Conservation (phyloP, 2,797 vertebrate genomes). For the Acrossocheilus wenchowensis region DNA sequence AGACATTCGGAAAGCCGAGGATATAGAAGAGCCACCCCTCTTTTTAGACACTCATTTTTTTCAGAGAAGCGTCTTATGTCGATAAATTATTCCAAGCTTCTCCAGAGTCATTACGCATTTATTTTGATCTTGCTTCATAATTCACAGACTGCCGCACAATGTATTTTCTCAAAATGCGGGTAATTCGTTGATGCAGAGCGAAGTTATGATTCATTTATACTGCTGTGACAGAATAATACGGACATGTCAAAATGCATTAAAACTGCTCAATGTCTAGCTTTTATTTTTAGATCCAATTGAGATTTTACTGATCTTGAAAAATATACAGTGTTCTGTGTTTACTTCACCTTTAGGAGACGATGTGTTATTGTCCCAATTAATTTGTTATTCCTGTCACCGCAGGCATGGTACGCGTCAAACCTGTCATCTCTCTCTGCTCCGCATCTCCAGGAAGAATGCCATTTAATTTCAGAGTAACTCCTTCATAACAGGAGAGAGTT, state of each 20-base stretch:
- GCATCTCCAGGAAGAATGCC: constrained; percentile 80
- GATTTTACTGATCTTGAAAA: constrained; percentile 99
- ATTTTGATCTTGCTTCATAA: constrained; percentile 97
- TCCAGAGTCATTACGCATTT: constrained; percentile 90
- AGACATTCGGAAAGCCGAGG: constrained; percentile 73
- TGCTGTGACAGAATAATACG: constrained; percentile 99
- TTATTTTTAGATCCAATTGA: constrained; percentile 99
- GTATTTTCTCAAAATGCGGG: constrained; percentile 98
- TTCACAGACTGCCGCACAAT: constrained; percentile 93
- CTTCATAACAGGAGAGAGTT: constrained; percentile 79
- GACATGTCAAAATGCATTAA: constrained; percentile 99
- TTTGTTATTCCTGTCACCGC: constrained; percentile 99
- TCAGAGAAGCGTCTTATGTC: constrained; percentile 76
- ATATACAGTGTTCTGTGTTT: constrained; percentile 99
- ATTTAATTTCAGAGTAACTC: constrained; percentile 89
- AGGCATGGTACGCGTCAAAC: constrained; percentile 95
- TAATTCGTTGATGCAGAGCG: constrained; percentile 95
- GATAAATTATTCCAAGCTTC: constrained; percentile 92
- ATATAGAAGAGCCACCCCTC: constrained; percentile 67
- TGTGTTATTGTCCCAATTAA: constrained; percentile 99
- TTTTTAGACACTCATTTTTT: constrained; percentile 72
- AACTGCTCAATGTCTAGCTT: constrained; percentile 99
- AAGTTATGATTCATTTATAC: constrained; percentile 99
- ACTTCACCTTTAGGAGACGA: constrained; percentile 99
- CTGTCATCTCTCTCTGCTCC: constrained; percentile 90